Percentiles rank a stretch among this genome's conserved stretches.
Conservation (phyloP, 2,888 invertebrate species). For the Rambutsinella grinnellia region DNA sequence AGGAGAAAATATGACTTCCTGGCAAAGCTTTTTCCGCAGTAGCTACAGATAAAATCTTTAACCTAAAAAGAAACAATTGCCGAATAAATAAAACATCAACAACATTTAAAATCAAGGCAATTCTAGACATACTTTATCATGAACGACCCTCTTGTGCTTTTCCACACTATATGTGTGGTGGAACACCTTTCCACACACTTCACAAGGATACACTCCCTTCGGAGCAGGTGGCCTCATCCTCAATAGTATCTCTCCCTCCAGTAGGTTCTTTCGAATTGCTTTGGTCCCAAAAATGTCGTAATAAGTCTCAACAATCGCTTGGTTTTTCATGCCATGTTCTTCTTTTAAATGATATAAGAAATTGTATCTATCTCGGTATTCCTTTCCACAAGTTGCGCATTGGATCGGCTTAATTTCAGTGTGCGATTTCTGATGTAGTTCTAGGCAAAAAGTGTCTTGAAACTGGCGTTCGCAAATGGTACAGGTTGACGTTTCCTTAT, state of each 20-base stretch:
- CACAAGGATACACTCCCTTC: constrained; percentile 29
- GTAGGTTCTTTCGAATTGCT: background rate
- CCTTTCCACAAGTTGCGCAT: constrained; percentile 13
- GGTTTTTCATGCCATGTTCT: constrained; percentile 1
- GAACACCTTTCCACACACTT: constrained; percentile 24
- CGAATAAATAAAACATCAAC: background rate
- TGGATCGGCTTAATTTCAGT: constrained; percentile 15
- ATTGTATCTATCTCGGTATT: constrained; percentile 18
- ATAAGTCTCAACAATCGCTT: constrained; percentile 6
- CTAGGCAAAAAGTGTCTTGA: constrained; percentile 20
- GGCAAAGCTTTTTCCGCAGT: constrained; percentile 32
- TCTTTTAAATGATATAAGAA: constrained; percentile 32
- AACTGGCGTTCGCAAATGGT: constrained; percentile 18
- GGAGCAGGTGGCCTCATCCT: background rate
- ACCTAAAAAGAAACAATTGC: constrained; percentile 1
- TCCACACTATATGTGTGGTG: background rate
- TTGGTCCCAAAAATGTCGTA: constrained; percentile 8
- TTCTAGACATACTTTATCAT: constrained; percentile 11
- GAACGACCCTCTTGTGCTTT: constrained; percentile 19
- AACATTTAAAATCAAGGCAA: background rate
- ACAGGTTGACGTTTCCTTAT: background rate
- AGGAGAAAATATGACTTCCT: constrained; percentile 20
- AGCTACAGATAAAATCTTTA: constrained; percentile 30
- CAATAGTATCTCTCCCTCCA: background rate
- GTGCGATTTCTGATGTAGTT: constrained; percentile 25